phyloP scores from a whole-genome alignment of 2,113 vertebrate genomes.

The Passer domesticus region DNA sequence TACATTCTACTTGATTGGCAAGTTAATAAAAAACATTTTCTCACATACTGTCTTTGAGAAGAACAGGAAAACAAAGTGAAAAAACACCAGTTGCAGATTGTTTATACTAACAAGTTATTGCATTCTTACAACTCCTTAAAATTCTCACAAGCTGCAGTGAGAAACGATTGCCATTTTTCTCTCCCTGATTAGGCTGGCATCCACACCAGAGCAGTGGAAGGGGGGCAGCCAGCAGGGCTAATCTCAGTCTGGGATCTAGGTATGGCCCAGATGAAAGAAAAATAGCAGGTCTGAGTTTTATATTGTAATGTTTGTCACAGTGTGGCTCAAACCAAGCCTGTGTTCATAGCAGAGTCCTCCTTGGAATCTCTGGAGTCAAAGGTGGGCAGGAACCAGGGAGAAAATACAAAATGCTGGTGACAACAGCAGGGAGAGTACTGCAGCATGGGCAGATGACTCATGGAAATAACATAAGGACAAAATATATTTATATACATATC shows the following conservation, averaged over 20 bases:
- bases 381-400: not conserved
- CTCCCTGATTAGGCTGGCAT: no score
- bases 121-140: no score
- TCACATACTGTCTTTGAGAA: no score
- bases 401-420: not conserved
- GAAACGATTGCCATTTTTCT: no score
- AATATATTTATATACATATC: not conserved
- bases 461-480: not conserved
- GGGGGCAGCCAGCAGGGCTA: not conserved
- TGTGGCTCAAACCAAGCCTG: rapidly evolving
- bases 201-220: not conserved
- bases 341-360: rapidly evolving
- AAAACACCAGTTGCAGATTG: no score
- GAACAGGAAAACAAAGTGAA: no score
- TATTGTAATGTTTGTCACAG: not conserved
- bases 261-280: not conserved
- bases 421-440: not conserved
- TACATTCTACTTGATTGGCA: no score
- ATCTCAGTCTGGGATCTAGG: constrained; percentile 49
- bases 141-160: no score
- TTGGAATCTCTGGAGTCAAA: not conserved
- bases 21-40: no score
- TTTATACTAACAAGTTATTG: no score
- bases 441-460: not conserved
- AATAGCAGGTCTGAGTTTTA: not conserved